A percentile compares a stretch with the other conserved stretches of the same genome.
phyloP scores from a whole-genome alignment of 1,140 invertebrate species.

The Calephelis virginiensis region DNA sequence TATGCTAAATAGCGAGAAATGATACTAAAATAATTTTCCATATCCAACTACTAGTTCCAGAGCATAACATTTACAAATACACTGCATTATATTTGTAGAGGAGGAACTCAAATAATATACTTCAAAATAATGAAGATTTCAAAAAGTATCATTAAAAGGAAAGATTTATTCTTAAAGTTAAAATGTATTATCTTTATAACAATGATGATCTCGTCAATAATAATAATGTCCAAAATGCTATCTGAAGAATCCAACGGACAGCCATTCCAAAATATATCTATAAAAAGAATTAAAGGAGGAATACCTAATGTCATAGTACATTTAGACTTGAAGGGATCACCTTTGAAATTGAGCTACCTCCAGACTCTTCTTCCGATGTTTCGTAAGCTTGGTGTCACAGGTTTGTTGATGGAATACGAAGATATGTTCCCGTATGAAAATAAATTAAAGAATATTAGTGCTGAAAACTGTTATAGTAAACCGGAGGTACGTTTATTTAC shows the following conservation, averaged over 20 bases:
- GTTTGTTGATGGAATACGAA: constrained; percentile 96
- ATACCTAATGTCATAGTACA: constrained; percentile 82
- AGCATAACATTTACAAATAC: no score
- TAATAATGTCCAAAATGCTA: background rate
- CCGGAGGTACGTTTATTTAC: constrained; percentile 80
- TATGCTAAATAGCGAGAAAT: no score
- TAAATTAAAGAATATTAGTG: constrained; percentile 82
- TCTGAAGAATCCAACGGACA: background rate
- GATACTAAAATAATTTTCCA: no score
- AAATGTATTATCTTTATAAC: no score
- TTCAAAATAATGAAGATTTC: no score
- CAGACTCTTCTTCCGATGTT: constrained; percentile 87
- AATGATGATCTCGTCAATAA: background rate
- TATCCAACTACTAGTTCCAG: no score
- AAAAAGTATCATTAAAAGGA: no score
- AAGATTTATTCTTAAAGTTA: no score
- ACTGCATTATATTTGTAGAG: no score
- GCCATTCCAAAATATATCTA: background rate
- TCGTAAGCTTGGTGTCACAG: constrained; percentile 89
- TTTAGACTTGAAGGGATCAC: constrained; percentile 94
- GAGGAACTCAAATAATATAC: no score
- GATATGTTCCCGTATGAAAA: constrained; percentile 97
- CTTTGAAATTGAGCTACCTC: constrained; percentile 84
- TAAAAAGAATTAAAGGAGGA: constrained; percentile 12
- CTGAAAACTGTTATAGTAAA: constrained; percentile 88